Conservation (phyloP, 2,113 vertebrate genomes). For the Oreocharis arfaki region DNA sequence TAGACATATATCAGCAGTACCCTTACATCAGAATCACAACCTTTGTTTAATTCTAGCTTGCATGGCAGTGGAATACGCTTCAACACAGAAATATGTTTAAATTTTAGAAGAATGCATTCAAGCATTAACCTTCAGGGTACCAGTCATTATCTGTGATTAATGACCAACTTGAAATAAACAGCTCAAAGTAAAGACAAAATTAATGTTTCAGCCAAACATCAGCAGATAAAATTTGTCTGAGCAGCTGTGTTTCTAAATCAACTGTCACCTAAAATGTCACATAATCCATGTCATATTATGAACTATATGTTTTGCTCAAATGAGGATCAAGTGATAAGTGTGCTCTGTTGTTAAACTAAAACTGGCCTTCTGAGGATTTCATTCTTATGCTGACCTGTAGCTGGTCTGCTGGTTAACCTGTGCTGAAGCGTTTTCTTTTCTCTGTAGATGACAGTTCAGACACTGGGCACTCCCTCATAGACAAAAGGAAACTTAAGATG, state of each 20-base stretch:
- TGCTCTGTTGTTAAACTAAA: neutral
- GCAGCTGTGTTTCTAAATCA: slow-evolving; percentile 18
- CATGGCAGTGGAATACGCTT: neutral
- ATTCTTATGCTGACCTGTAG: neutral
- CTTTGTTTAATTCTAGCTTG: neutral
- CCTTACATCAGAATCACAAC: neutral
- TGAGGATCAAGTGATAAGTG: neutral
- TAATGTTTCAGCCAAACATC: slow-evolving; percentile 29
- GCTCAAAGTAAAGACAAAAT: slow-evolving; percentile 22
- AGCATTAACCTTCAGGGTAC: neutral
- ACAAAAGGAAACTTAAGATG: neutral
- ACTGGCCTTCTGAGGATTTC: neutral
- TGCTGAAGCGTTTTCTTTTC: neutral
- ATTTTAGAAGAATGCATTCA: slow-evolving; percentile 8
- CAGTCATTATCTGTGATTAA: slow-evolving; percentile 23
- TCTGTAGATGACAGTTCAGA: neutral
- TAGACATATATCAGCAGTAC: neutral
- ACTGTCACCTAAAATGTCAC: neutral
- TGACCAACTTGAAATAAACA: neutral
- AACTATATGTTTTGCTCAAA: neutral
- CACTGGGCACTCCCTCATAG: neutral
- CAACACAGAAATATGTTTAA: neutral
- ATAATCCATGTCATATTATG: neutral
- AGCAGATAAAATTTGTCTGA: neutral
- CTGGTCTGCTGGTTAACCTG: neutral